Base-by-base conservation (phyloP, 2,888 invertebrate species). In the Drosophila neutralis region DNA sequence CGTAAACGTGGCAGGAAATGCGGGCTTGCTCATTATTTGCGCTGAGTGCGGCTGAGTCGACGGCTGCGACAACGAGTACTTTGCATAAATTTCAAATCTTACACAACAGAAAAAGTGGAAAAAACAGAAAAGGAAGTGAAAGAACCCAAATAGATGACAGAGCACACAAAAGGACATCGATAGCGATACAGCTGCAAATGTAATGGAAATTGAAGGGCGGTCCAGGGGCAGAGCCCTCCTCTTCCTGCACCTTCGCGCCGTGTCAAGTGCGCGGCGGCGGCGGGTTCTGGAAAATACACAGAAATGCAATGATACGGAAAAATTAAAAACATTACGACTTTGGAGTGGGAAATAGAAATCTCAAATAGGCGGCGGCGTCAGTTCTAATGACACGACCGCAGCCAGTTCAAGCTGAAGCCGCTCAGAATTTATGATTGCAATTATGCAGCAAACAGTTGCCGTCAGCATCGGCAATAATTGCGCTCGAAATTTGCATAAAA, bases 111-210 rank as follows among this genome's bases (percentile, higher is more conserved):
- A 31, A 57, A 13, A 71, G 63, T 53, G 2, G 2, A 65, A 69
- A 67, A 38, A 35, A 62, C 49, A 59, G 68, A 76, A 76, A 68
- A 62, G 71, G 77, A 82, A 56, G 68, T 57, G 74, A 77, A 78
- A 42, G 60, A 56, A 67, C 62, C 67, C 80, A 75, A 78, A 80
- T 78, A 89, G 84, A 82, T 86, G 80, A 86, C 84, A 75, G 80
- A 75, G 80, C 80, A 64, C 80, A 91, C 91, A 90, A 90, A 90
- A 91, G 90, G 91, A 91, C 91, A 90, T 90, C 91, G 91, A 90
- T 90, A 91, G 88, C 91, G 81, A 71, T 71, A 73, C 76, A 78
- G 76, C 78, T 78, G 84, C 81, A 82, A 90, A 89, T 87, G 90
- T 74, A 89, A 82, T 83, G 85, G 83, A 91, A 87, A 87, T 90